Conservation (phyloP, 2,113 vertebrate genomes). For the Pelodiscus sinensis region DNA sequence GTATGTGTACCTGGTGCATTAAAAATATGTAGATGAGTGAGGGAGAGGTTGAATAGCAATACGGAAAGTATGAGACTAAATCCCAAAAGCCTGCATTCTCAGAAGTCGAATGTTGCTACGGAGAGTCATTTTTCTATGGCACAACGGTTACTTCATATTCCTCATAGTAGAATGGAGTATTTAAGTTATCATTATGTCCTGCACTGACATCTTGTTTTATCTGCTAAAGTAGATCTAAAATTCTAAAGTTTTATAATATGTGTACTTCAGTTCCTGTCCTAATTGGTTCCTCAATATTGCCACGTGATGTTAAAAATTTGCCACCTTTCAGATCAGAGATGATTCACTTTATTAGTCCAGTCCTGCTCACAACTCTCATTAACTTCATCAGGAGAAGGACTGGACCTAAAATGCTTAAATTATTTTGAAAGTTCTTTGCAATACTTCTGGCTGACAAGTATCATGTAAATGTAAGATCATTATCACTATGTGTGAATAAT, state of each 20-base stretch:
- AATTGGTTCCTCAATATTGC: accelerated
- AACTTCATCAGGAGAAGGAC: background rate
- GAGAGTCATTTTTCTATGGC: no score
- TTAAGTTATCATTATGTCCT: background rate
- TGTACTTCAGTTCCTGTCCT: background rate
- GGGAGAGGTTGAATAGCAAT: no score
- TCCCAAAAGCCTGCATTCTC: background rate
- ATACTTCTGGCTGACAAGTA: background rate
- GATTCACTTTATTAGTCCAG: background rate
- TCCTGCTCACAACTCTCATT: background rate
- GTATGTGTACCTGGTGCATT: no score
- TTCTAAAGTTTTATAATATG: background rate
- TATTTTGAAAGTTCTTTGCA: background rate
- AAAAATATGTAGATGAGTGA: no score
- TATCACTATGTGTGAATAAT: background rate
- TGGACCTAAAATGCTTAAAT: background rate
- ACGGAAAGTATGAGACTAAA: background rate
- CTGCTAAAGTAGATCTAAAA: background rate
- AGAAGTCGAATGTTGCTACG: background rate
- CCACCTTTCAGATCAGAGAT: background rate
- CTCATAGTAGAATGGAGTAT: background rate
- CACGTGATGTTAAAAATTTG: accelerated
- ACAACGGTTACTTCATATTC: background rate
- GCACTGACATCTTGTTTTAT: accelerated
- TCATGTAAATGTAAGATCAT: accelerated